Evolutionary conservation across 2,113 vertebrate species (phyloP), one percentile per base, ranked within the genome.

Genomic region (Ariopsis seemanni): DNA sequence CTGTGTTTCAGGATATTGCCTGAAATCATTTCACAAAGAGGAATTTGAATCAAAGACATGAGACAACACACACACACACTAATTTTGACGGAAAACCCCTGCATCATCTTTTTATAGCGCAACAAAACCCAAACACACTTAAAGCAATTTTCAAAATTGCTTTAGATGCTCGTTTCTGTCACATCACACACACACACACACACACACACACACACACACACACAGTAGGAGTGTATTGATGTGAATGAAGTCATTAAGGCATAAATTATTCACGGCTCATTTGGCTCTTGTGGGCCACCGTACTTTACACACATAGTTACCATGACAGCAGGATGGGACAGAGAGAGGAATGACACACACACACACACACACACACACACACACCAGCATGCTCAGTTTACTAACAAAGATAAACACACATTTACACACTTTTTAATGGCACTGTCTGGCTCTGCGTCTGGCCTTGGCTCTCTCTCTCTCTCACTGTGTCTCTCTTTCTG

Each of bases 221-320:
- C 85, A 67, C 78, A 85, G 75, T 62, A 75, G 82, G 92, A 92
- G 92, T 94, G 93, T 93, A 94, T 95, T 95, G 95, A 95, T 94
- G 93, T 94, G 94, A 94, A 94, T 95, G 92, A 95, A 95, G 95
- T 95, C 94, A 95, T 95, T 94, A 95, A 94, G 93, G 93, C 93
- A 92, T 95, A 93, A 93, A 95, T 95, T 95, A 95, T 95, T 95
- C 93, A 95, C 91, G 94, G 93, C 93, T 95, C 94, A 95, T 95
- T 96, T 96, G 94, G 93, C 94, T 94, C 92, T 93, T 93, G 93
- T 95, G 94, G 94, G 94, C 94, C 95, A 95, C 94, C 94, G 94
- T 94, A 93, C 93, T 93, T 93, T 88, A 93, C 94, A 92, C 94
- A 91, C 94, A 94, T 92, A 94, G 94, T 95, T 94, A 93, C 94